phyloP scores from a whole-genome alignment of 92 coral and sea anemone genomes.

The Metridium senile region DNA sequence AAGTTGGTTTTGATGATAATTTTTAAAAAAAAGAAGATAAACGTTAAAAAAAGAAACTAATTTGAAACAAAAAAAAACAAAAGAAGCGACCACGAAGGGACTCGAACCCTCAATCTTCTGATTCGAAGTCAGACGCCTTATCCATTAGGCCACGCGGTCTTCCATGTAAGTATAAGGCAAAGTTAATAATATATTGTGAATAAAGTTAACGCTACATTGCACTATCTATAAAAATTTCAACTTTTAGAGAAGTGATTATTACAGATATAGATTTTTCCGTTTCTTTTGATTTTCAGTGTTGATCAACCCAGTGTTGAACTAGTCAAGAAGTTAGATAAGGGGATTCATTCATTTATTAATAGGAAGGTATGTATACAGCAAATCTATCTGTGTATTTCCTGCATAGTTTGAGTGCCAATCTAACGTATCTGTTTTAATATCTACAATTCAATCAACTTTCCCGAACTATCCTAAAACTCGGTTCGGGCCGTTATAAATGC shows the following conservation, averaged over 20 bases:
- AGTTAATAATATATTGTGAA: too few species aligned
- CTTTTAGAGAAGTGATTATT: too few species aligned
- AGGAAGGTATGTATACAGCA: slow-evolving; percentile 56
- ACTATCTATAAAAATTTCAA: too few species aligned
- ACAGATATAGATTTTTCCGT: background rate
- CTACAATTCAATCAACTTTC: too few species aligned
- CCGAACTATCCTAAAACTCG: too few species aligned
- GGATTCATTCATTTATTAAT: slow-evolving; percentile 61
- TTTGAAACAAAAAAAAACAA: background rate
- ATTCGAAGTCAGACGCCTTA: slow-evolving; percentile 99
- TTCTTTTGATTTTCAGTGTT: slow-evolving; percentile 24
- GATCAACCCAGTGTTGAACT: slow-evolving; percentile 72
- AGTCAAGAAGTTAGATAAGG: slow-evolving; percentile 33
- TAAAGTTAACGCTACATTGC: too few species aligned
- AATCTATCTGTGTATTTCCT: too few species aligned
- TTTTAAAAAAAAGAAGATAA: background rate
- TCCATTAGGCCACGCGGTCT: slow-evolving; percentile 99
- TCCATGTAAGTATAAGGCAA: background rate
- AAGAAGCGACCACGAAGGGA: slow-evolving; percentile 91
- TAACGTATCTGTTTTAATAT: too few species aligned
- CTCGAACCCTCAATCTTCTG: slow-evolving; percentile 98
- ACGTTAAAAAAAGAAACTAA: background rate
- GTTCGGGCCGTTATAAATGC: too few species aligned
- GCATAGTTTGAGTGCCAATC: too few species aligned
- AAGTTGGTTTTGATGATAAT: too few species aligned